These are phyloP conservation scores for Drosophila antonietae DNA, from an alignment of 2,888 invertebrate genomes.

Conservation along the genomic window DNA sequence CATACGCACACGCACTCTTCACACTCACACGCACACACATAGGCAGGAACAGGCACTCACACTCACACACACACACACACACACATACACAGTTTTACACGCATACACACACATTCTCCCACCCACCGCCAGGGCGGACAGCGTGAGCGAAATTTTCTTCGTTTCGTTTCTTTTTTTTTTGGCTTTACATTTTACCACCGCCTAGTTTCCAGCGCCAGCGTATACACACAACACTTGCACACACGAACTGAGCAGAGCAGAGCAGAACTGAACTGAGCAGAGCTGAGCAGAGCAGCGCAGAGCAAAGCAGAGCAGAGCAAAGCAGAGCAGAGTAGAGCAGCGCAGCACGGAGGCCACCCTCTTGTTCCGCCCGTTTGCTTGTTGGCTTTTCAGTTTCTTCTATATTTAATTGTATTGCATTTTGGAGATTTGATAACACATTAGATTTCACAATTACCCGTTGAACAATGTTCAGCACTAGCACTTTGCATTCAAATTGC, in stretches of 20 bases:
- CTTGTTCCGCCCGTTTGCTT: constrained; percentile 45
- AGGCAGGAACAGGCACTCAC: constrained; percentile 4
- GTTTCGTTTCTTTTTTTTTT: constrained; percentile 50
- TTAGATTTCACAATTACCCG: constrained; percentile 46
- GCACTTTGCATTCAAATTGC: constrained; percentile 48
- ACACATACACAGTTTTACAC: constrained; percentile 24
- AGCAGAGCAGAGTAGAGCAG: constrained; percentile 34
- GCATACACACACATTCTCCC: constrained; percentile 37
- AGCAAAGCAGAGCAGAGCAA: constrained; percentile 36
- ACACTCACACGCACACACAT: constrained; percentile 39
- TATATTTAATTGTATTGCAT: constrained; percentile 11
- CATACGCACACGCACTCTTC: constrained; percentile 47
- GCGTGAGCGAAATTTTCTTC: constrained; percentile 64
- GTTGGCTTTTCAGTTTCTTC: constrained; percentile 43
- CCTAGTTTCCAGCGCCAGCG: constrained; percentile 77
- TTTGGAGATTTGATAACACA: not conserved
- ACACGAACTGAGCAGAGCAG: constrained; percentile 58
- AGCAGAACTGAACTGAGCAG: constrained; percentile 44
- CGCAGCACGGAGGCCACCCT: constrained; percentile 53
- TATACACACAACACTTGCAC: constrained; percentile 74
- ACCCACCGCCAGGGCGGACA: constrained; percentile 60
- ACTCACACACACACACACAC: constrained; percentile 31
- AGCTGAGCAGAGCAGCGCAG: constrained; percentile 29
- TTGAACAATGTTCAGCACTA: constrained; percentile 48
- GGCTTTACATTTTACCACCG: constrained; percentile 73